Evolutionary conservation across 2,888 invertebrate genomes (phyloP).

Genomic region (Hirtodrosophila alboralis): DNA sequence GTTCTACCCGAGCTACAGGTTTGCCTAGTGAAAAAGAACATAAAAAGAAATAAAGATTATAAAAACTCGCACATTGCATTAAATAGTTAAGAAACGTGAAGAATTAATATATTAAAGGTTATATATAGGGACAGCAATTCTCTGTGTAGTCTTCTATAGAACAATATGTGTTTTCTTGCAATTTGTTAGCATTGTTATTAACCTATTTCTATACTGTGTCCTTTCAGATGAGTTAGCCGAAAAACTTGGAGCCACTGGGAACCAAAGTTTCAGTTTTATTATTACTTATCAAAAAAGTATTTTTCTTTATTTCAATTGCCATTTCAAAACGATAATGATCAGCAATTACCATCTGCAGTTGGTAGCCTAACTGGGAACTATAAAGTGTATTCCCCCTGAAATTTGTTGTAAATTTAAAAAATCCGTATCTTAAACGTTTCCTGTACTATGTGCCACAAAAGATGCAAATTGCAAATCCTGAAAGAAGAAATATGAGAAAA

Average conservation of each 20-base stretch:
- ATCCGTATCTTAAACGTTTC: too few species aligned
- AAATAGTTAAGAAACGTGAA: too few species aligned
- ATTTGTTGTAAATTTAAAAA: too few species aligned
- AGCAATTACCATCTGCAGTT: background rate
- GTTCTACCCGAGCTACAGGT: conserved; percentile 13
- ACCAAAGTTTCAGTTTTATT: conserved; percentile 44
- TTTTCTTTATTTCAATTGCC: conserved; percentile 14
- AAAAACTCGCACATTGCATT: conserved; percentile 1
- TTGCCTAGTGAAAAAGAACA: conserved; percentile 7
- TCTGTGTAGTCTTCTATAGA: too few species aligned
- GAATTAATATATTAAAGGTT: too few species aligned
- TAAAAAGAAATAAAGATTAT: too few species aligned
- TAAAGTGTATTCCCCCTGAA: too few species aligned
- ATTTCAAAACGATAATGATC: conserved; percentile 27
- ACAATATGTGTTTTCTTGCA: too few species aligned
- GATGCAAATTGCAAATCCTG: too few species aligned
- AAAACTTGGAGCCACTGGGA: conserved; percentile 40
- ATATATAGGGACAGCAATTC: conserved; percentile 8
- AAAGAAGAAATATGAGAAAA: too few species aligned
- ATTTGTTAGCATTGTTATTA: conserved; percentile 31
- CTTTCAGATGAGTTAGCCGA: conserved; percentile 53
- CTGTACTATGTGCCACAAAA: too few species aligned
- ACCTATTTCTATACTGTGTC: conserved; percentile 54
- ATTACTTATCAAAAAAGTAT: background rate
- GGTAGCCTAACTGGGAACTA: too few species aligned